These are phyloP conservation scores for Raja brachyura DNA, from an alignment of 2,113 vertebrate genomes.

Conservation along the genomic window DNA sequence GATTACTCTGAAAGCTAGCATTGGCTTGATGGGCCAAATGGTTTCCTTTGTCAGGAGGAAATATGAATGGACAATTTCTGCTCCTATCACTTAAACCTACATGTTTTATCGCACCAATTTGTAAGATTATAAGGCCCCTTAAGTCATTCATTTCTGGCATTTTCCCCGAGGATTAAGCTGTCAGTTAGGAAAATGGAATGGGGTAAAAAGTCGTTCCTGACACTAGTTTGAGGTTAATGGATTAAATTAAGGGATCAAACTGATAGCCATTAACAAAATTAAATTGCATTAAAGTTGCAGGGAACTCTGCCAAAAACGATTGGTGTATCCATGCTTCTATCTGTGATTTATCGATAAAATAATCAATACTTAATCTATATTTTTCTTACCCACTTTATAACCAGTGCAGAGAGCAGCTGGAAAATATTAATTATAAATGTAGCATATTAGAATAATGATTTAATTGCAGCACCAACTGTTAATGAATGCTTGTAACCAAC, in stretches of 20 bases:
- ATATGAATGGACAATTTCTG: no score
- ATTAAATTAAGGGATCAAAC: background rate
- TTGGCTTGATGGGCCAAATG: no score
- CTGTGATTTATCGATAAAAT: background rate
- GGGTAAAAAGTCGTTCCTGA: background rate
- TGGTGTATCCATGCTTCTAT: background rate
- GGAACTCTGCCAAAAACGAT: background rate
- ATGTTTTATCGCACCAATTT: background rate
- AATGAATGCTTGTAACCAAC: background rate
- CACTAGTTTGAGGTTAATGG: background rate
- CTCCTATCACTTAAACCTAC: no score
- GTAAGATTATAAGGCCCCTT: background rate
- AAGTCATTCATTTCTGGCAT: background rate
- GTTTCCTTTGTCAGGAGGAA: no score
- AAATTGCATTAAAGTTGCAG: background rate
- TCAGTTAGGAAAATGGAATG: background rate
- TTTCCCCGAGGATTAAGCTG: background rate
- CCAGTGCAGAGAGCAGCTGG: background rate
- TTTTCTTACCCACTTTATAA: background rate
- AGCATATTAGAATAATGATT: background rate
- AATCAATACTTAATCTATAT: background rate
- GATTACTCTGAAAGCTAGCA: no score
- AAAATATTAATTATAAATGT: background rate
- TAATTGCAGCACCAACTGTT: constrained; percentile 15
- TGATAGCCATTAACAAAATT: constrained; percentile 1